Percentiles rank a stretch among this genome's conserved stretches.
These are phyloP conservation scores for Tinea trinotella DNA, from an alignment of 2,888 invertebrate genomes.

Conservation along the genomic window DNA sequence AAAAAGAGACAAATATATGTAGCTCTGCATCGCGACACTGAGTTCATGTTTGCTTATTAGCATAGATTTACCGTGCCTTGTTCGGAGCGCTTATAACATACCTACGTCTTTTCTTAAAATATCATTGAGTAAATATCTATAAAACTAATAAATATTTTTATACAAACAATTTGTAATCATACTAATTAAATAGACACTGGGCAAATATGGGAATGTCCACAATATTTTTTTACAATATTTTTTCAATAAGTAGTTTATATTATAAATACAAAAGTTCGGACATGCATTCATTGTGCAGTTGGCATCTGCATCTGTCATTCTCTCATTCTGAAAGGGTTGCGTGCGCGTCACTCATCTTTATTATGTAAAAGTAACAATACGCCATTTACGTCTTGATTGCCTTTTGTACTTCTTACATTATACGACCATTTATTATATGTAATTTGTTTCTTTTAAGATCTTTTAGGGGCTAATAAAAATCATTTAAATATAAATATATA, in stretches of 20 bases:
- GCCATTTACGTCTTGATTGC: neutral
- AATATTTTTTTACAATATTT: neutral
- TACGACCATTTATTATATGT: neutral
- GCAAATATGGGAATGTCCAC: neutral
- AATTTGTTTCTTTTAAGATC: neutral
- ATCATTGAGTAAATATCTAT: too few species aligned
- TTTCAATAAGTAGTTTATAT: slow-evolving; percentile 9
- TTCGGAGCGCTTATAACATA: too few species aligned
- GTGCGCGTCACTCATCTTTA: slow-evolving; percentile 10
- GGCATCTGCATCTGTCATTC: slow-evolving; percentile 15
- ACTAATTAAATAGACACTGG: too few species aligned
- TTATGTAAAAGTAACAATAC: neutral
- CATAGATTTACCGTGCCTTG: too few species aligned
- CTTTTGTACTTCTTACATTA: neutral
- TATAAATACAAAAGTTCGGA: neutral
- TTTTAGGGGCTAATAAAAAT: too few species aligned
- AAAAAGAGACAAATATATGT: too few species aligned
- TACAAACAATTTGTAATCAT: too few species aligned
- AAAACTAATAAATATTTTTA: too few species aligned
- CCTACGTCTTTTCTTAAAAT: too few species aligned
- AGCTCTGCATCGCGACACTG: too few species aligned
- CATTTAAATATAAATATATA: too few species aligned
- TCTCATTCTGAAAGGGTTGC: neutral
- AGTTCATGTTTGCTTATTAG: too few species aligned
- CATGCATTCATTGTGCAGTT: slow-evolving; percentile 9